phyloP scores from a whole-genome alignment of 2,797 vertebrate species.

The Pangasius krempfi region DNA sequence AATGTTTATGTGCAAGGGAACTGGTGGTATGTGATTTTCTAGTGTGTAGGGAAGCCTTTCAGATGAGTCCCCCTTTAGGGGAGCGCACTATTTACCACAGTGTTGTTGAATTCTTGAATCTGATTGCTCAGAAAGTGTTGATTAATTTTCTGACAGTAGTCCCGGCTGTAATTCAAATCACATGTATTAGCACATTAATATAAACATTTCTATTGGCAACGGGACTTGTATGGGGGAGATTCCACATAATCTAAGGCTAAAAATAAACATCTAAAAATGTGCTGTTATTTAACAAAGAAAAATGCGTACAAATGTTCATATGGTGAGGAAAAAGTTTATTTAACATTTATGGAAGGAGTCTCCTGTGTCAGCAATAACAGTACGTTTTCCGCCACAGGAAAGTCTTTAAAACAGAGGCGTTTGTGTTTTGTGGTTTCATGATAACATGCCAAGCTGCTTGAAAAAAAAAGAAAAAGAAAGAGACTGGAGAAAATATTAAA shows the following conservation, averaged over 20 bases:
- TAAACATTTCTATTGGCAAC: not conserved
- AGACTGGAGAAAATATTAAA: too few relatives aligned
- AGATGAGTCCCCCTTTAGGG: not conserved
- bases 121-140: not conserved
- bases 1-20: not conserved
- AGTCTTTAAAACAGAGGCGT: not conserved
- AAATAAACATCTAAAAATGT: too few relatives aligned
- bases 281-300: too few relatives aligned
- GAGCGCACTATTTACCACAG: not conserved
- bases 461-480: too few relatives aligned
- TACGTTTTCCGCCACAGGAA: not conserved
- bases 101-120: not conserved
- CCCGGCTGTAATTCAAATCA: not conserved
- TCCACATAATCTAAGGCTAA: not conserved
- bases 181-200: not conserved
- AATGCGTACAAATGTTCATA: not conserved
- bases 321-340: not conserved
- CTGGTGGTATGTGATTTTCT: not conserved
- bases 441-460: not conserved
- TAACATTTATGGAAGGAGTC: not conserved
- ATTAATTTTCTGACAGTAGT: not conserved
- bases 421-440: not conserved
- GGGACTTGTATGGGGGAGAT: not conserved
- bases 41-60: not conserved
- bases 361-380: not conserved